Evolutionary conservation across 2,888 invertebrate genomes (phyloP), one percentile per base, ranked within the genome.

Genomic region (Gonocerus acuteangulatus): DNA sequence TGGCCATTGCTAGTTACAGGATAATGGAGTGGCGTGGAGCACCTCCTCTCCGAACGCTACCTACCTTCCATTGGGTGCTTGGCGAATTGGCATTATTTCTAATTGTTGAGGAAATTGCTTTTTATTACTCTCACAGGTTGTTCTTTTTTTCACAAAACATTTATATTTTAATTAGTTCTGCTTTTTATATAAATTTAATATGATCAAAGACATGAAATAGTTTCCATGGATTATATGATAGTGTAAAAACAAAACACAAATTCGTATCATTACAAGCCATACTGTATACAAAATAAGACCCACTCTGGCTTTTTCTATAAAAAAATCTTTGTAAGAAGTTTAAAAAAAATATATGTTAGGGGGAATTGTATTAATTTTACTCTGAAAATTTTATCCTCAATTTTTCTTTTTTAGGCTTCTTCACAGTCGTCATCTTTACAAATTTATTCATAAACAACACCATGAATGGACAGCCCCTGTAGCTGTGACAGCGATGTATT

Each of bases 391-490:
- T n/a, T n/a, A n/a, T n/a, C n/a, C n/a, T n/a, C n/a, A n/a, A n/a
- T 27, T 27, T 9, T 27, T 27, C 27, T 27, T 4, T 27, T 27
- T 27, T 73, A 86, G 87, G 71, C 73, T 89, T 64, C 76, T 90
- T 32, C 90, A 91, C 71, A 82, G 82, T 69, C 83, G 84, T 64
- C 76, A 78, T 66, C 74, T 91, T 57, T 91, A 91, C 76, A 87
- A 86, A 71, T 80, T 82, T 71, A 86, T 91, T 68, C 91, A 91
- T 75, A 91, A 91, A 73, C 81, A 83, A 69, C 91, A 91, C 73
- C 91, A 91, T 69, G 89, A 91, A 73, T 91, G 90, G 90, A 88
- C 87, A 1, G 86, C 90, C 0, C 90, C 91, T 0, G 83, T 91
- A 56, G 87, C 89, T n/a, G 82, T 89, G 2, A 85, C 87, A 0